Percentiles rank a stretch among this genome's conserved stretches.
Evolutionary conservation across 1,140 invertebrate species (phyloP).

Genomic region (Trichomalopsis sarcophagae): DNA sequence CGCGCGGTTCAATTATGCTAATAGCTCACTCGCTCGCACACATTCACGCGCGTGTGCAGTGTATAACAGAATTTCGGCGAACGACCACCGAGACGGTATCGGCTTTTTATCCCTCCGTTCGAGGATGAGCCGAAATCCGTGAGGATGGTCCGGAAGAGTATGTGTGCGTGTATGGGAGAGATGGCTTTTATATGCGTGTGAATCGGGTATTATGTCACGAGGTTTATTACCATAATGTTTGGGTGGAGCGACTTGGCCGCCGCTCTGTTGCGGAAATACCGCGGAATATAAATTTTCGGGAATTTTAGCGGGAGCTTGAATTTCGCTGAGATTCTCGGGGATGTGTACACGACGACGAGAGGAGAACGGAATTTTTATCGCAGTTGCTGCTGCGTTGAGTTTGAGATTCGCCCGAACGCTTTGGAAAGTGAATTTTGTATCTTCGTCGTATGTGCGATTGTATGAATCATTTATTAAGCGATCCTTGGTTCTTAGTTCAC

Average conservation of each 20-base stretch:
- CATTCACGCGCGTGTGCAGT: background rate
- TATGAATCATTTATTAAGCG: background rate
- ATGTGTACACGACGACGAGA: background rate
- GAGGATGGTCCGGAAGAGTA: background rate
- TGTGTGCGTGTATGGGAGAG: background rate
- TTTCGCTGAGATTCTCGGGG: background rate
- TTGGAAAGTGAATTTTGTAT: background rate
- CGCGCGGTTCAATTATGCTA: slow-evolving; percentile 73
- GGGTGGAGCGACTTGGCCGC: background rate
- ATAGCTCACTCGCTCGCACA: slow-evolving; percentile 57
- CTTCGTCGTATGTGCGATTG: background rate
- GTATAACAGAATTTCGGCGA: slow-evolving; percentile 28
- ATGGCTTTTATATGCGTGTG: background rate
- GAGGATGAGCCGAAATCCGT: background rate
- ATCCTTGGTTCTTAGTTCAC: no score
- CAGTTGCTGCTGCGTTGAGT: background rate
- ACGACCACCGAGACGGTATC: slow-evolving; percentile 22
- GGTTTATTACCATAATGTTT: slow-evolving; percentile 24
- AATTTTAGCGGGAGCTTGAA: background rate
- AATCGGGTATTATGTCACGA: slow-evolving; percentile 38
- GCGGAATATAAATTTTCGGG: background rate
- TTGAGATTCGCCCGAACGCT: background rate
- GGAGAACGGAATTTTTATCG: background rate
- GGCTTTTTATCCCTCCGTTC: slow-evolving; percentile 14
- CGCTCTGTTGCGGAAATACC: slow-evolving; percentile 18